Base-by-base conservation (phyloP, 1,140 invertebrate species). In the Globodera ellingtonae region DNA sequence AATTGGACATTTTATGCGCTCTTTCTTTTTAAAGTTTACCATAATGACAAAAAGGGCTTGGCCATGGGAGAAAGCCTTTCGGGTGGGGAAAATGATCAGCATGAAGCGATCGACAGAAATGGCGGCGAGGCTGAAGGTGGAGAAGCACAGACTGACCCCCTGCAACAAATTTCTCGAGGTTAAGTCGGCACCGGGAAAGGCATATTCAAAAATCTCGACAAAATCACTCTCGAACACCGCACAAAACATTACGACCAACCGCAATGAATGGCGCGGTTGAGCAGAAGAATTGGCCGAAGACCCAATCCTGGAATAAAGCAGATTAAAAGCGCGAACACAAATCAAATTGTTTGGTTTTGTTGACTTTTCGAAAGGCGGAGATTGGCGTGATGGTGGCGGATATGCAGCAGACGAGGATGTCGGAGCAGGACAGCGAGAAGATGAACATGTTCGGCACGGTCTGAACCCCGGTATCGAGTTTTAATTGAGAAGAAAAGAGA, bases 381-480 rank as follows among this genome's bases (percentile, higher is more conserved):
- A 89, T 89, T 21, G 88, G 88, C 35, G 87, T 89, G 59, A 89
- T 89, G 21, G 85, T 89, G 0, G 84, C 87, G 35, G 85, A 87
- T 35, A 82, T 86, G 65, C 76, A 84, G 65, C 88, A 89, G 13
- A 89, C 87, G 15, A 89, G 81, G n/a, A 89, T 85, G 67, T 89
- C 87, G 48, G 88, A 89, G 77, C 88, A 89, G n/a, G 77, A 81
- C 59, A 89, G 74, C 5, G 85, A 88, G 47, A 89, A 80, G 66
- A 89, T 89, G 82, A 89, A 89, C 78, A 88, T 81, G 77, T 88
- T 88, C 13, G 87, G 85, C 13, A 88, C 87, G 3, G 94, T 87
- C 84, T 85, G 85, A 67, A 85, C 66, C n/a, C 66, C n/a, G 82
- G 50, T 13, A 67, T 21, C 15, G 44, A 79, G 44, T 24, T 35